A percentile compares a stretch with the other conserved stretches of the same genome.
Evolutionary conservation across 2,113 vertebrate species (phyloP).

Genomic region (Chloroceryle aenea): DNA sequence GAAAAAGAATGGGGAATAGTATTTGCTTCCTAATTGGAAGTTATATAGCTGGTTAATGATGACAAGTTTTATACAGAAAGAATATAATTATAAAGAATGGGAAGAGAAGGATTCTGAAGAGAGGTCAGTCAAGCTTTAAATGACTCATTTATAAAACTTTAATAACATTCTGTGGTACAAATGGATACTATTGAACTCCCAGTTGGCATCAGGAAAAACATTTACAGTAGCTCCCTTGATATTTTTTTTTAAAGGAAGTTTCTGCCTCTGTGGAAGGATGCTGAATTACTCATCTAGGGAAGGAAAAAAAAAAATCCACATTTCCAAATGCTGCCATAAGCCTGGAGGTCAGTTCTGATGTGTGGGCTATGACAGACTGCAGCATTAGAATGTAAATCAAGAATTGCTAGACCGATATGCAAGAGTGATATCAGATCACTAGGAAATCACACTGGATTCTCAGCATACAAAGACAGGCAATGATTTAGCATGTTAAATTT

Average conservation of each 20-base stretch:
- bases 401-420: neutral
- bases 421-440: neutral
- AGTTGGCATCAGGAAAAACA: slow-evolving; percentile 2
- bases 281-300: neutral
- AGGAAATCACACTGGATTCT: neutral
- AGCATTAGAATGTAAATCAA: slow-evolving; percentile 13
- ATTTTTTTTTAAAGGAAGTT: neutral
- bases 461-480: neutral
- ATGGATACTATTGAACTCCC: slow-evolving; percentile 30
- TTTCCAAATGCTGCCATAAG: neutral
- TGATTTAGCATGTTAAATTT: neutral
- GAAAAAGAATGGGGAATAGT: slow-evolving; percentile 5
- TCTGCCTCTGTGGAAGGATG: neutral
- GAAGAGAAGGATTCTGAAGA: slow-evolving; percentile 20
- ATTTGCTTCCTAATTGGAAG: slow-evolving; percentile 46
- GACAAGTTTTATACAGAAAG: slow-evolving; percentile 41
- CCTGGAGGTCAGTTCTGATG: slow-evolving; percentile 2
- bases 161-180: slow-evolving; percentile 50
- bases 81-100: slow-evolving; percentile 30
- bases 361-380: slow-evolving; percentile 1
- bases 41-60: slow-evolving; percentile 40
- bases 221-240: neutral
- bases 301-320: neutral
- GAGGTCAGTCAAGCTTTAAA: slow-evolving; percentile 55
- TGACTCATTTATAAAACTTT: slow-evolving; percentile 51